Evolutionary conservation across 2,797 vertebrate genomes (phyloP).

Genomic region (Megalops cyprinoides): DNA sequence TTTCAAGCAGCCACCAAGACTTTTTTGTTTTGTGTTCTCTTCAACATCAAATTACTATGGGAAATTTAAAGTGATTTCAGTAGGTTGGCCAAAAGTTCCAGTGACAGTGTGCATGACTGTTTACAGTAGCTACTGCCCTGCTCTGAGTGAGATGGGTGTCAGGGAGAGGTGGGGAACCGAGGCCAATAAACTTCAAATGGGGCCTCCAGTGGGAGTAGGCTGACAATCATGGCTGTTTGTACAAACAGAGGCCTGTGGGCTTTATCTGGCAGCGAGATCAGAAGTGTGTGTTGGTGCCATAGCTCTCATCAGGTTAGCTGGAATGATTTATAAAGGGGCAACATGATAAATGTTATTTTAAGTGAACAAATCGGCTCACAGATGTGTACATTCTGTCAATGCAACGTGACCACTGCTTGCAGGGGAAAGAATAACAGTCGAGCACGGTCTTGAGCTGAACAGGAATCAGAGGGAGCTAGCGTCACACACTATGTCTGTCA

Average conservation of each 20-base stretch:
- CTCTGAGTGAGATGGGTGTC: slow-evolving; percentile 46
- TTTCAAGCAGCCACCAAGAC: slow-evolving; percentile 50
- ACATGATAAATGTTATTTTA: slow-evolving; percentile 73
- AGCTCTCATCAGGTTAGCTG: slow-evolving; percentile 75
- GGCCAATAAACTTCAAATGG: slow-evolving; percentile 45
- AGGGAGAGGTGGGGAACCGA: slow-evolving; percentile 34
- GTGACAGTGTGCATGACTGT: slow-evolving; percentile 49
- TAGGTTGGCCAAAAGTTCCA: slow-evolving; percentile 51
- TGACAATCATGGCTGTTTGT: slow-evolving; percentile 45
- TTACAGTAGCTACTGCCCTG: slow-evolving; percentile 41
- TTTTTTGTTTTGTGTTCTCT: slow-evolving; percentile 57
- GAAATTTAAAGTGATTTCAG: slow-evolving; percentile 62
- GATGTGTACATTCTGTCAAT: slow-evolving; percentile 67
- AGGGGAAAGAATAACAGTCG: slow-evolving; percentile 56
- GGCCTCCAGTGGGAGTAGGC: slow-evolving; percentile 31
- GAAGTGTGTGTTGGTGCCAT: slow-evolving; percentile 65
- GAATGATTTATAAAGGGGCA: slow-evolving; percentile 78
- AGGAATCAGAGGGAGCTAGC: slow-evolving; percentile 53
- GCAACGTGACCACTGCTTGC: slow-evolving; percentile 58
- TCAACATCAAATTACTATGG: slow-evolving; percentile 54
- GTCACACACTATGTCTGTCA: slow-evolving; percentile 61
- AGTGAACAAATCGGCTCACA: slow-evolving; percentile 63
- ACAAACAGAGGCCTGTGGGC: slow-evolving; percentile 58
- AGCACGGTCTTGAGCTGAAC: slow-evolving; percentile 45
- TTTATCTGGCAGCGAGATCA: slow-evolving; percentile 63